Percentiles rank a stretch among this genome's conserved stretches.
phyloP scores from a whole-genome alignment of 2,797 vertebrate species.

The Emydoidea blandingii region DNA sequence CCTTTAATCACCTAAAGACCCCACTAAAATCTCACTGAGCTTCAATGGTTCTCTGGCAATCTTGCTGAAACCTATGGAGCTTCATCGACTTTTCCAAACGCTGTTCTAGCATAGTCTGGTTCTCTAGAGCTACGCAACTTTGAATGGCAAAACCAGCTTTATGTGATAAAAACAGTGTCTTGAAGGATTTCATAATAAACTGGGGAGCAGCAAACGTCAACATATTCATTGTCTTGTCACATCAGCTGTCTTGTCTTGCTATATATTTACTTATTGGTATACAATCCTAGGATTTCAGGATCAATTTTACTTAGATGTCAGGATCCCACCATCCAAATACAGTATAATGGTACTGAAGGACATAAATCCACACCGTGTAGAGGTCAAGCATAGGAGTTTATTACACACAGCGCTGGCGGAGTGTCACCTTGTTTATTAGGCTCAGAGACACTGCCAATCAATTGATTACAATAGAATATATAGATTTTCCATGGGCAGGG shows the following conservation, averaged over 20 bases:
- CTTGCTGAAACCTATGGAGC: not conserved
- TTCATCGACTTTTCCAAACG: not conserved
- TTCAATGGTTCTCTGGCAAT: not conserved
- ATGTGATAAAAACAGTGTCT: not conserved
- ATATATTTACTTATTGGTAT: not conserved
- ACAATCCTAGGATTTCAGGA: not conserved
- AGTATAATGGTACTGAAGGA: not conserved
- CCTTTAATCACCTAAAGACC: not conserved
- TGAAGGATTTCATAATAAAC: not conserved
- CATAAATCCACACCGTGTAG: no score
- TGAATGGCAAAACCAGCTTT: slow-evolving; percentile 21
- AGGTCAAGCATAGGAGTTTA: no score
- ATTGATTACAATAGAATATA: no score
- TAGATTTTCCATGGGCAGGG: no score
- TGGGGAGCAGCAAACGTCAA: slow-evolving; percentile 4
- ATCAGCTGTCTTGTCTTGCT: not conserved
- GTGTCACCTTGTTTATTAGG: no score
- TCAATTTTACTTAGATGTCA: slow-evolving; percentile 14
- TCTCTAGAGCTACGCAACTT: not conserved
- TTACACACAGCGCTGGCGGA: no score
- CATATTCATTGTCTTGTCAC: not conserved
- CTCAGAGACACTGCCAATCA: no score
- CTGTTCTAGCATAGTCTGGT: not conserved
- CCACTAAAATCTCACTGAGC: not conserved
- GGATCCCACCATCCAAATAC: not conserved